Percentiles rank a stretch among this genome's conserved stretches.
Conservation (phyloP, 2,113 vertebrate genomes). For the Montifringilla adamsi region DNA sequence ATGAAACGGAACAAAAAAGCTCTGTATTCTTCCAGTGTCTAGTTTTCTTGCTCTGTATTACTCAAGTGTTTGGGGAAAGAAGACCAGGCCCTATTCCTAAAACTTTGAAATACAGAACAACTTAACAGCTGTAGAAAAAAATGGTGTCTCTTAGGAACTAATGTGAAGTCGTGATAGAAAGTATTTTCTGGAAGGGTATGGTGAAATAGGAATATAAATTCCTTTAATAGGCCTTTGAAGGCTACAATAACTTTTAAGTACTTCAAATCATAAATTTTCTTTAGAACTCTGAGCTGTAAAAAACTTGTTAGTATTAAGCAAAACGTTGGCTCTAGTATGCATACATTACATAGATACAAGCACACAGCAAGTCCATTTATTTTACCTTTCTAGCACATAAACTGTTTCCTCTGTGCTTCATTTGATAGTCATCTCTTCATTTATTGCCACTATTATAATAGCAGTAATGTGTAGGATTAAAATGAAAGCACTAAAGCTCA, state of each 20-base stretch:
- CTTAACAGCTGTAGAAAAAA: neutral
- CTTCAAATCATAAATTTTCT: neutral
- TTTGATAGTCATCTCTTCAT: slow-evolving; percentile 63
- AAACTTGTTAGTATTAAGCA: neutral
- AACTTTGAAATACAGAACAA: neutral
- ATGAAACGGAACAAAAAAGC: slow-evolving; percentile 3
- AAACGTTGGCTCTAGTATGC: neutral
- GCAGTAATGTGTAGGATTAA: slow-evolving; percentile 65
- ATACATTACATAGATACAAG: neutral
- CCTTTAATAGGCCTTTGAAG: neutral
- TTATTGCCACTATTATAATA: slow-evolving; percentile 55
- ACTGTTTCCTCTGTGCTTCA: slow-evolving; percentile 21
- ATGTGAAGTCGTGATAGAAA: neutral
- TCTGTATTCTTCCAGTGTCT: neutral
- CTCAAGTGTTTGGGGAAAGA: neutral
- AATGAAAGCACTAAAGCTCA: slow-evolving; percentile 74
- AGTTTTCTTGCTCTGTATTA: neutral
- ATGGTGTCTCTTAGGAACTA: neutral
- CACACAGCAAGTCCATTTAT: slow-evolving; percentile 5
- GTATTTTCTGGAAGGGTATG: neutral
- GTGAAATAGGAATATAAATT: neutral
- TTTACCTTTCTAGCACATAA: slow-evolving; percentile 59
- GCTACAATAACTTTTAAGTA: neutral
- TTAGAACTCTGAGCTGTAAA: neutral
- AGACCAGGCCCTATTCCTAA: neutral